phyloP scores from a whole-genome alignment of 2,888 invertebrate species.

The Spisula subtruncata region DNA sequence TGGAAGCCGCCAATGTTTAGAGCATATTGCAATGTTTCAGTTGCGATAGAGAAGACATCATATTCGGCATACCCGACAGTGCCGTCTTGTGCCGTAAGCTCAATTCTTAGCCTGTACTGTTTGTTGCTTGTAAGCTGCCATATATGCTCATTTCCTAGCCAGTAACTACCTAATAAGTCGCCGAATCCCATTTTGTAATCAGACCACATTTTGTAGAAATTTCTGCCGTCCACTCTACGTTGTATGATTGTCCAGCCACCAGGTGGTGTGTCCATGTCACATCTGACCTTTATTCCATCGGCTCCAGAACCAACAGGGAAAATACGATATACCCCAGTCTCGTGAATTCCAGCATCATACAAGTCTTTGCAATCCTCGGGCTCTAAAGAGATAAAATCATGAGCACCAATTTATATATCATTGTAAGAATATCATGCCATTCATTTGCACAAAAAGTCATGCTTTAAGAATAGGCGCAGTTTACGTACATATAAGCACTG shows the following conservation, averaged over 20 bases:
- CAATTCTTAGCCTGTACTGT: slow-evolving; percentile 51
- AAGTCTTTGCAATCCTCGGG: slow-evolving; percentile 50
- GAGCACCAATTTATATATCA: no score
- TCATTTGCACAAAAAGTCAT: no score
- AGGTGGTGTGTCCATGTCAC: slow-evolving; percentile 43
- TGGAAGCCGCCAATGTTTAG: slow-evolving; percentile 39
- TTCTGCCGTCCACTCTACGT: slow-evolving; percentile 42
- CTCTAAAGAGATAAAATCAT: not conserved
- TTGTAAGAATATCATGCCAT: no score
- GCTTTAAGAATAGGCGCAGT: no score
- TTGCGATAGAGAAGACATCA: slow-evolving; percentile 26
- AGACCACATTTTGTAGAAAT: slow-evolving; percentile 53
- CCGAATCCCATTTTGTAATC: slow-evolving; percentile 25
- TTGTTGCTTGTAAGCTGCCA: slow-evolving; percentile 33
- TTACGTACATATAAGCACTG: no score
- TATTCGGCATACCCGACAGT: slow-evolving; percentile 37
- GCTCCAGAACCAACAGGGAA: slow-evolving; percentile 24
- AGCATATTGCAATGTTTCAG: slow-evolving; percentile 20
- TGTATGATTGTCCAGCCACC: slow-evolving; percentile 63
- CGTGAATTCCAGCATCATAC: not conserved
- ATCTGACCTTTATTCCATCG: slow-evolving; percentile 38
- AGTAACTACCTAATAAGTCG: slow-evolving; percentile 56
- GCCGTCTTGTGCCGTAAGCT: slow-evolving; percentile 17
- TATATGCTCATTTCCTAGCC: slow-evolving; percentile 57
- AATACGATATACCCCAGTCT: slow-evolving; percentile 45